Conservation (phyloP, 2,797 vertebrate species). For the Adelosebastes latens region DNA sequence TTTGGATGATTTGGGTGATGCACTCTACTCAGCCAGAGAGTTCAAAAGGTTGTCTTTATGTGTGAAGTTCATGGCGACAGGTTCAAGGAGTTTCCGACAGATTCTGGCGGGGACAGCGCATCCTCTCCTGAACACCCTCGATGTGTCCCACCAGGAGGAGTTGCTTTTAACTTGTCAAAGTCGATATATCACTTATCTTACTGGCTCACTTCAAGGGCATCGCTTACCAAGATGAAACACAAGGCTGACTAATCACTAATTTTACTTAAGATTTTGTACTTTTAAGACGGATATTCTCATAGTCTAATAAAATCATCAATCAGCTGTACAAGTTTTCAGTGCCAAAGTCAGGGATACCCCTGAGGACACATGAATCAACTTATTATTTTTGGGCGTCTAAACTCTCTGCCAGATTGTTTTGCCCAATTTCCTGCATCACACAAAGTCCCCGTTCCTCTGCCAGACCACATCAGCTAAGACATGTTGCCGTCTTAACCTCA, state of each 20-base stretch:
- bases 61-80: constrained; percentile 9
- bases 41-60: constrained; percentile 12
- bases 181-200: constrained; percentile 34
- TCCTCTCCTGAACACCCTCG: constrained; percentile 2
- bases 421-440: background rate
- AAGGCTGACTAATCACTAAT: background rate
- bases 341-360: background rate
- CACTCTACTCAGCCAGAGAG: background rate
- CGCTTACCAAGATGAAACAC: background rate
- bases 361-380: background rate
- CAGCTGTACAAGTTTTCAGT: background rate
- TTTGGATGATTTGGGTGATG: constrained; percentile 24
- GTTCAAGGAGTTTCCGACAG: constrained; percentile 25
- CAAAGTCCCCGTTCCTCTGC: background rate
- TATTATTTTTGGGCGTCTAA: background rate
- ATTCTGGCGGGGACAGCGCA: background rate
- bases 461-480: background rate
- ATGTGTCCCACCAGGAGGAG: background rate
- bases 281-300: background rate
- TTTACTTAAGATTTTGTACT: background rate
- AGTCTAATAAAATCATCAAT: background rate
- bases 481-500: background rate
- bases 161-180: constrained; percentile 57
- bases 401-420: background rate
- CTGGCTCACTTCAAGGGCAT: constrained; percentile 15